A percentile compares a stretch with the other conserved stretches of the same genome.
phyloP scores from a whole-genome alignment of 2,113 vertebrate species.

The Saguinus midas region DNA sequence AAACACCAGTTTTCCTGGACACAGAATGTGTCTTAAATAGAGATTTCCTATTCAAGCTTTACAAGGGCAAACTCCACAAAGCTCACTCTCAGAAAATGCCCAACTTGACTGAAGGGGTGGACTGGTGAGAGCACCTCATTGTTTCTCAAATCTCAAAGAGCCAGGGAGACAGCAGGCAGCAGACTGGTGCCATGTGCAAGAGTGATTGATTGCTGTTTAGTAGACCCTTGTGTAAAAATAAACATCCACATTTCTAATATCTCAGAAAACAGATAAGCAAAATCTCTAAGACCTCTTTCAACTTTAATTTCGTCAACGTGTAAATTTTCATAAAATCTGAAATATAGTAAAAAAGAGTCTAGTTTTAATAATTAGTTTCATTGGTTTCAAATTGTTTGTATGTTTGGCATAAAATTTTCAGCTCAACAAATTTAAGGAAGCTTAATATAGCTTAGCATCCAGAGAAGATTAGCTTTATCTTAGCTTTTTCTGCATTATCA shows the following conservation, averaged over 20 bases:
- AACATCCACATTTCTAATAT: neutral
- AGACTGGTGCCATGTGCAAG: neutral
- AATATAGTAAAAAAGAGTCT: neutral
- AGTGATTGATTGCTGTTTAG: neutral
- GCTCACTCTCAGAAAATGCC: neutral
- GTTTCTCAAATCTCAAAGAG: neutral
- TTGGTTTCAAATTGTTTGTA: neutral
- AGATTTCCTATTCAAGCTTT: neutral
- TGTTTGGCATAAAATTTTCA: neutral
- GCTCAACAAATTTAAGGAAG: neutral
- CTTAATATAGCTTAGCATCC: neutral
- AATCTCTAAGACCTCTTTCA: neutral
- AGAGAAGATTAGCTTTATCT: neutral
- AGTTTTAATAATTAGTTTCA: neutral
- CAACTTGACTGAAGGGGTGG: rapidly evolving
- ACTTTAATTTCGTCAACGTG: neutral
- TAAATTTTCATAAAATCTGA: neutral
- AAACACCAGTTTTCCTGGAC: neutral
- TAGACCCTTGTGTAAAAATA: neutral
- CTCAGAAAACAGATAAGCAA: neutral
- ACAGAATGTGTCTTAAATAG: neutral
- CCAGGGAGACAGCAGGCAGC: neutral
- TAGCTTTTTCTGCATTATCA: neutral
- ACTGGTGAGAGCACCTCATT: rapidly evolving
- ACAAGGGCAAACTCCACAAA: neutral